Base-by-base conservation (phyloP, 2,797 vertebrate species). In the Okamejei kenojei region DNA sequence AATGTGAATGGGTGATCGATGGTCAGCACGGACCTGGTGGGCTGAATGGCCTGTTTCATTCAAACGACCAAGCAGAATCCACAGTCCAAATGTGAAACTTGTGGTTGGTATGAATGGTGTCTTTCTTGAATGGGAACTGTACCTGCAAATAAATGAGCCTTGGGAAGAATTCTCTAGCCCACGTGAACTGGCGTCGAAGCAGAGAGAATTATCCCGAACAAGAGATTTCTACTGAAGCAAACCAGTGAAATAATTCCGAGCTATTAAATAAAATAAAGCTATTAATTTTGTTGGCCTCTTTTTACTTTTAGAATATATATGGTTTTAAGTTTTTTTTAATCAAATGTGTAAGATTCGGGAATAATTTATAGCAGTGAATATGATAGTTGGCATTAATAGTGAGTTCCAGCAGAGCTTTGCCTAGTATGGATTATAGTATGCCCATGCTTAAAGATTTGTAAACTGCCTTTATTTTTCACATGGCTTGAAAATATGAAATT, bases 321-420 rank as follows among this genome's bases (percentile, higher is more conserved):
- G n/a, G 74, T 76, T 35, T 7, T 17, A 76, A 76, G 26, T 23
- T 58, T 32, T 79, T 79, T 91, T 76, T 76, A 73, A 54, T 74
- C 84, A 88, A 19, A n/a, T 88, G 84, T 91, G 90, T 73, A 74
- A 54, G 73, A 5, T 91, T 90, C 74, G 90, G 26, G 73, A 91
- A 76, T 92, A 92, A 92, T 58, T 91, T 91, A 91, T 91, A 91
- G 73, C 38, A 76, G 38, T 38, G 13, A 19, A 23, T 54, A 23
- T 92, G 4, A 38, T 54, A 17, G 38, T 26, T 76, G 73, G 54
- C 26, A 58, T 58, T 26, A 29, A 15, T 71, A 21, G 45, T 35
- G 71, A 71, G 23, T 29, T 7, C 9, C 26, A 76, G 74, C 38
- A n/a, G 13, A 76, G 32, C 38, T 54, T 92, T 76, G n/a, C 17